Evolutionary conservation across 2,888 invertebrate species (phyloP), one percentile per base, ranked within the genome.

Genomic region (Rhabditoides inermis): DNA sequence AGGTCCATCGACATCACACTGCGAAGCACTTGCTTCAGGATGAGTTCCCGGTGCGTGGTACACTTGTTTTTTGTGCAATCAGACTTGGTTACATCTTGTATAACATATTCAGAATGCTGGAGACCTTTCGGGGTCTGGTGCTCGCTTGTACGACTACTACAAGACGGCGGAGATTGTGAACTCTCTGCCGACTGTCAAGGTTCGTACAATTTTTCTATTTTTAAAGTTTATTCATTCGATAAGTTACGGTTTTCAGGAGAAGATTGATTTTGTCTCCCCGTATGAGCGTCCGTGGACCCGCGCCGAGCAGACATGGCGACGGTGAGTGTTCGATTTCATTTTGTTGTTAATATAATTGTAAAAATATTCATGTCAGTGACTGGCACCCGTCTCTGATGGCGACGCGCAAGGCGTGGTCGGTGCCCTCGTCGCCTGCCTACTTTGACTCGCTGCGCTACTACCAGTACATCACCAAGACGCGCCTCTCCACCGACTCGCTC

Each of bases 71-170:
- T 10, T 48, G 39, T 23, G 7, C 15, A 37, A 30, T 3, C 12
- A 1, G 12, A 12, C 10, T 32, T 32, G 15, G 15, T 12, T 12
- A 32, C 10, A 32, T 1, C 10, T 32, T 32, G 15, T 1, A 12
- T 12, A 32, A 32, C 10, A 12, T 4, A 51, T 63, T 27, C 40
- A 62, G 53, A 68, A 66, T 45, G 57, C 55, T 18, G 68, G 69
- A 3, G 69, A 69, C 30, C 55, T 56, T 3, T 57, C 56, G 10
- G 70, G 66, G 25, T 55, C 61, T 15, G 70, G 68, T 7, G 60
- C 66, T 22, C 63, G 73, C 10, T 59, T 73, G 5, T 62, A 61
- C 52, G 73, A 74, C 53, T 73, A 74, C 48, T 74, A 68, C 57
- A 65, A 72, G 41, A 71, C 69, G n/a, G 68, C 61, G 12, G 66